Evolutionary conservation across 2,113 vertebrate species (phyloP).

Genomic region (Bubo scandiacus): DNA sequence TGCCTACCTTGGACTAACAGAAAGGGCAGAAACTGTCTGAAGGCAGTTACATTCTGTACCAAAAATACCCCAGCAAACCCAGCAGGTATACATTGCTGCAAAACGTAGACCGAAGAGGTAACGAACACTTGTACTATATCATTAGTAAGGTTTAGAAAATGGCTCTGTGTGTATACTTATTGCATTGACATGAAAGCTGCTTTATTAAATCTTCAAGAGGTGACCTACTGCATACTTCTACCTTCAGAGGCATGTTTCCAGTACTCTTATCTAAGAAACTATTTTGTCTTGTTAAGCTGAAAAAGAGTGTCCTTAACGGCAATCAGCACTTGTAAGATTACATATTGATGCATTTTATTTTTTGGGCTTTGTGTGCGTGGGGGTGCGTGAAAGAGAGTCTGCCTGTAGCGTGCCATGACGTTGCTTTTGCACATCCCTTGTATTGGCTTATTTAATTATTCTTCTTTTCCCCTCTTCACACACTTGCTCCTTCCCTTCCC

Average conservation of each 20-base stretch:
- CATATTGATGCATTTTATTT: conserved; percentile 63
- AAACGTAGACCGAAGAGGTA: conserved; percentile 66
- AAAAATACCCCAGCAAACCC: conserved; percentile 71
- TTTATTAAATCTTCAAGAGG: conserved; percentile 82
- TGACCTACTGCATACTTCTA: conserved; percentile 76
- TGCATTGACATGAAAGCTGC: conserved; percentile 96
- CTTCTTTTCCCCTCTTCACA: background rate
- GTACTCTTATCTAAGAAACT: conserved; percentile 66
- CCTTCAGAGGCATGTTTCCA: conserved; percentile 76
- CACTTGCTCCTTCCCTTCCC: background rate
- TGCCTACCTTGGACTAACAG: conserved; percentile 94
- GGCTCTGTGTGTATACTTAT: conserved; percentile 88
- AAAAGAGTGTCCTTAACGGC: conserved; percentile 78
- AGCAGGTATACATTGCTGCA: conserved; percentile 81
- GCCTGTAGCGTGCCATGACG: conserved; percentile 34
- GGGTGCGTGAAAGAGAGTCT: conserved; percentile 28
- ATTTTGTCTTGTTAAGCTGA: conserved; percentile 72
- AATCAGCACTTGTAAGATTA: conserved; percentile 73
- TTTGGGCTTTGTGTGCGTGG: conserved; percentile 45
- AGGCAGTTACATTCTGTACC: conserved; percentile 72
- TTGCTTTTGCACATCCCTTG: conserved; percentile 66
- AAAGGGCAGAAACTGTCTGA: conserved; percentile 95
- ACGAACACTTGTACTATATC: conserved; percentile 76
- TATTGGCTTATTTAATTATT: conserved; percentile 47
- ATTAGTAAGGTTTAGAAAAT: conserved; percentile 76